A percentile compares a stretch with the other conserved stretches of the same genome.
These are phyloP conservation scores for Drosophila anomalata DNA, from an alignment of 2,888 invertebrate species.

Conservation along the genomic window DNA sequence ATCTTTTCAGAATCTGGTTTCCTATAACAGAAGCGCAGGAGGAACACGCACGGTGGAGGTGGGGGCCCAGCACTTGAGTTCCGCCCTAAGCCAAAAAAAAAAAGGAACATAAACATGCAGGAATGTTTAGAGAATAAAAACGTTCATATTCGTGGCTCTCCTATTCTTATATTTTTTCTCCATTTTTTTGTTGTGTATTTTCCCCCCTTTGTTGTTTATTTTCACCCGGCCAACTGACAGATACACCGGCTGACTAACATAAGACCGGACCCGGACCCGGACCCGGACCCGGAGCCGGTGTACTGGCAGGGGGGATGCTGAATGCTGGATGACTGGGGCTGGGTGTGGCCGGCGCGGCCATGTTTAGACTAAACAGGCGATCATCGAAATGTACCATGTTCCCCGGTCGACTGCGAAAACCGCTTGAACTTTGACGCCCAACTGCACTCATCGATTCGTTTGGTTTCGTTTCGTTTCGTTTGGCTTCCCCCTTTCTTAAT, in stretches of 20 bases:
- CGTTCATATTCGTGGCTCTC: slow-evolving; percentile 31
- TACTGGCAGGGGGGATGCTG: not conserved
- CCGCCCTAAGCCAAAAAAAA: slow-evolving; percentile 14
- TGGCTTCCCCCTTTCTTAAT: slow-evolving; percentile 43
- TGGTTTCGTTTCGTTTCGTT: slow-evolving; percentile 14
- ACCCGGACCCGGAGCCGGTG: slow-evolving; percentile 1
- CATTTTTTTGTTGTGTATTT: slow-evolving; percentile 22
- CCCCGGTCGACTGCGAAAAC: slow-evolving; percentile 50
- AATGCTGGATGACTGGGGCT: slow-evolving; percentile 39
- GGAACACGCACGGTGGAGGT: not conserved
- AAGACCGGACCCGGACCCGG: slow-evolving; percentile 13
- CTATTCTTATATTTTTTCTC: slow-evolving; percentile 18
- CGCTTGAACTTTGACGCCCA: slow-evolving; percentile 75
- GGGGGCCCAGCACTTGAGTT: slow-evolving; percentile 45
- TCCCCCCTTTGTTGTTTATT: slow-evolving; percentile 65
- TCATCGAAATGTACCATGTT: slow-evolving; percentile 49
- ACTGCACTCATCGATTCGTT: slow-evolving; percentile 52
- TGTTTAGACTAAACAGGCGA: slow-evolving; percentile 71
- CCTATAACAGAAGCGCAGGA: slow-evolving; percentile 1
- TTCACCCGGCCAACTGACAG: slow-evolving; percentile 58
- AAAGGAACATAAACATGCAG: slow-evolving; percentile 66
- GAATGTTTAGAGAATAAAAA: slow-evolving; percentile 72
- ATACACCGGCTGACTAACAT: slow-evolving; percentile 52
- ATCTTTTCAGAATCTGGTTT: slow-evolving; percentile 42
- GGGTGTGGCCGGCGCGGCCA: slow-evolving; percentile 63